Conservation (phyloP, 2,888 invertebrate species). For the Oscheius sp. region DNA sequence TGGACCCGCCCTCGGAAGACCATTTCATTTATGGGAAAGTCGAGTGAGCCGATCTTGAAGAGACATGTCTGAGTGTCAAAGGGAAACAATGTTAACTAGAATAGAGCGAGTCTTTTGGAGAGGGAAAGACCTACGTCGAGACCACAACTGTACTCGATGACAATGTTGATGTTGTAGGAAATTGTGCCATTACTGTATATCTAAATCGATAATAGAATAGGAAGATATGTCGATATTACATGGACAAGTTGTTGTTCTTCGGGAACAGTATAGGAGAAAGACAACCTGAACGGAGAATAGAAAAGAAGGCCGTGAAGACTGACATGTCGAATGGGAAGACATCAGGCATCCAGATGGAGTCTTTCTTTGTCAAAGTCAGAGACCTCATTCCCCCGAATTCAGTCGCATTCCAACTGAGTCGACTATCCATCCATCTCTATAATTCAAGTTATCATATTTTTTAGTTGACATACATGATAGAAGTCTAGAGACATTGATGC, state of each 20-base stretch:
- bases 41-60: slow-evolving; percentile 18
- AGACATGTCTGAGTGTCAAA: slow-evolving; percentile 21
- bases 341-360: slow-evolving; percentile 2
- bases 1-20: not conserved
- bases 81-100: slow-evolving; percentile 1
- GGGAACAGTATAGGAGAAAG: slow-evolving; percentile 13
- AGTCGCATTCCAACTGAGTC: slow-evolving; percentile 1
- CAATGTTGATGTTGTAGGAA: slow-evolving; percentile 16
- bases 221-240: not conserved
- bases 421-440: slow-evolving; percentile 13
- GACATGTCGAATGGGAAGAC: slow-evolving; percentile 20
- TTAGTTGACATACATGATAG: not conserved
- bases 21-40: not conserved
- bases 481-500: slow-evolving; percentile 8
- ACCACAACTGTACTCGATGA: slow-evolving; percentile 4
- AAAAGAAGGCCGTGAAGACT: not conserved
- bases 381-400: slow-evolving; percentile 10
- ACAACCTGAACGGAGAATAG: not conserved
- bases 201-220: not conserved
- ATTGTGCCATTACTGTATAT: slow-evolving; percentile 14
- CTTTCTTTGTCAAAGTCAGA: slow-evolving; percentile 10
- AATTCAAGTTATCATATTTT: not conserved
- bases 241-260: slow-evolving; percentile 13
- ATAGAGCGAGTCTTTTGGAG: not conserved
- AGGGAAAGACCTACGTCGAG: not conserved